phyloP scores from a whole-genome alignment of 2,888 invertebrate genomes.

The Drosophila borealis region DNA sequence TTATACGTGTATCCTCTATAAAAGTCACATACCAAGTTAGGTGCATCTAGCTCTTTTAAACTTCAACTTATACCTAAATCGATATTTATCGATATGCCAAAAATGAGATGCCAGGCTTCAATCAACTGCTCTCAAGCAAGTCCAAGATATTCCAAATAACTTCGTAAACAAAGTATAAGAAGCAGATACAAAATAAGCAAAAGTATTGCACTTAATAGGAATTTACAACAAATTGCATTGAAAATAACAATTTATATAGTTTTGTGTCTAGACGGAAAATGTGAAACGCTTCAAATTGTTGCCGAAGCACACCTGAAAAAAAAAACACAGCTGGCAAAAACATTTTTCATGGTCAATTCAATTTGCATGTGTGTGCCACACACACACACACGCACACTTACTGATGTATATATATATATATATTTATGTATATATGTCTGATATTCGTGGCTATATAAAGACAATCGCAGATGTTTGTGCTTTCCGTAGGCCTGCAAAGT shows the following conservation, averaged over 20 bases:
- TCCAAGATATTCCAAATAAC: too few species aligned
- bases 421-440: constrained; percentile 3
- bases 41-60: too few species aligned
- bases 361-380: constrained; percentile 68
- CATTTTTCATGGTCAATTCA: constrained; percentile 75
- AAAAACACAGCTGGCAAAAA: constrained; percentile 57
- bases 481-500: constrained; percentile 55
- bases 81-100: too few species aligned
- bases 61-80: too few species aligned
- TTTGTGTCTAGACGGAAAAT: constrained; percentile 25
- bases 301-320: constrained; percentile 41
- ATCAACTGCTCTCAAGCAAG: too few species aligned
- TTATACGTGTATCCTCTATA: too few species aligned
- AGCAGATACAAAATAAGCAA: not conserved
- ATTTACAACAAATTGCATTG: constrained; percentile 6
- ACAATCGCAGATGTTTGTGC: constrained; percentile 30
- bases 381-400: not conserved
- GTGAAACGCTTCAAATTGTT: constrained; percentile 17
- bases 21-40: too few species aligned
- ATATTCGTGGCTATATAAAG: constrained; percentile 27
- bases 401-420: not conserved
- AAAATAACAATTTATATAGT: constrained; percentile 7
- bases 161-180: too few species aligned
- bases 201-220: not conserved
- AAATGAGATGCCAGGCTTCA: too few species aligned